Evolutionary conservation across 2,888 invertebrate species (phyloP).

Genomic region (Ferdinandea cuprea): DNA sequence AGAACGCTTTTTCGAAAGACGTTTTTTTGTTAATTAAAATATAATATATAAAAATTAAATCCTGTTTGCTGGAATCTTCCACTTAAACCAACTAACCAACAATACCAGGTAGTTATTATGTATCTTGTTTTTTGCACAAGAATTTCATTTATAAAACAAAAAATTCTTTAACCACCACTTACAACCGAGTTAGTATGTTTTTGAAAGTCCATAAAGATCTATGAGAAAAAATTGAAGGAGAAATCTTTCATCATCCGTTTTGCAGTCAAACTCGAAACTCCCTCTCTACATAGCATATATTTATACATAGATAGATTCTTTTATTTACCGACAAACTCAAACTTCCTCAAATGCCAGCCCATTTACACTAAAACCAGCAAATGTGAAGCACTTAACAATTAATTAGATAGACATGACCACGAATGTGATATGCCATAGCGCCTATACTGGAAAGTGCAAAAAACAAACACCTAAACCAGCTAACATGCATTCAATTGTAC

Average conservation of each 20-base stretch:
- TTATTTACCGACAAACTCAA: not conserved
- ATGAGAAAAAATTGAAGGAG: not conserved
- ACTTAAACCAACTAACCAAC: too few species aligned
- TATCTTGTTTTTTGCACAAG: too few species aligned
- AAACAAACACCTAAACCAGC: slow-evolving; percentile 45
- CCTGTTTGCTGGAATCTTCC: too few species aligned
- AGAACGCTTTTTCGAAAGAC: too few species aligned
- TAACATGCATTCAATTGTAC: slow-evolving; percentile 46
- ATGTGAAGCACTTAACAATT: slow-evolving; percentile 51
- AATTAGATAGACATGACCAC: slow-evolving; percentile 58
- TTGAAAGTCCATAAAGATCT: too few species aligned
- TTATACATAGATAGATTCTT: not conserved
- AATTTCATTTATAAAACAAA: too few species aligned
- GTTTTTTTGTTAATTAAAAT: too few species aligned
- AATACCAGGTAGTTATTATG: too few species aligned
- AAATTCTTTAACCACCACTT: too few species aligned
- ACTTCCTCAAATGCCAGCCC: slow-evolving; percentile 1
- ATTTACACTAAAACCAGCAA: slow-evolving; percentile 49
- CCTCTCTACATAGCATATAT: not conserved
- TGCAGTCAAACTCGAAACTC: not conserved
- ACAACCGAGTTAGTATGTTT: too few species aligned
- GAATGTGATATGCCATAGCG: slow-evolving; percentile 21
- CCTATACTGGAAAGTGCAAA: slow-evolving; percentile 7
- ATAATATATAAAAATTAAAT: too few species aligned
- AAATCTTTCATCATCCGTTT: not conserved